Percentiles rank a stretch among this genome's conserved stretches.
These are phyloP conservation scores for Augiades crinisus DNA, from an alignment of 2,888 invertebrate genomes.

Conservation along the genomic window DNA sequence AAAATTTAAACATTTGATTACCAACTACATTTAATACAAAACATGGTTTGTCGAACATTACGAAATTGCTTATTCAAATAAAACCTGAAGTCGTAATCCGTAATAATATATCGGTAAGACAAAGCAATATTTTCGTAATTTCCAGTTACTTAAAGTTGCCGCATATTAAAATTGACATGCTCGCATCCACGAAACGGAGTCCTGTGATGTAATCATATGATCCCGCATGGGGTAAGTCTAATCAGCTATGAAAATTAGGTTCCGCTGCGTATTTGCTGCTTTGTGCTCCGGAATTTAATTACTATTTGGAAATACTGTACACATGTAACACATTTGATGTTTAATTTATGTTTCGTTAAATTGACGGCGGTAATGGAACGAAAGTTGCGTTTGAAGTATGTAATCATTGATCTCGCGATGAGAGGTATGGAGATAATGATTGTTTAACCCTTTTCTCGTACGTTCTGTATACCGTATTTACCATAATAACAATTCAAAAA, in stretches of 20 bases:
- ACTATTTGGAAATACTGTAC: conserved; percentile 73
- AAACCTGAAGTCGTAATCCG: too few species aligned
- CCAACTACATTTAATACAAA: too few species aligned
- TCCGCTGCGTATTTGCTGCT: conserved; percentile 73
- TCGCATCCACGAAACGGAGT: conserved; percentile 42
- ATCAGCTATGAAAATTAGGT: conserved; percentile 81
- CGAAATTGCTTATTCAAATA: too few species aligned
- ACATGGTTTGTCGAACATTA: too few species aligned
- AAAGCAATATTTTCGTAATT: too few species aligned
- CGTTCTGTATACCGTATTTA: too few species aligned
- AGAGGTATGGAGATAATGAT: not conserved
- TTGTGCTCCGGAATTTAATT: conserved; percentile 78
- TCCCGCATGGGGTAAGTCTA: conserved; percentile 74
- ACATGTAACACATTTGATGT: conserved; percentile 63
- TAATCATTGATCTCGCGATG: not conserved
- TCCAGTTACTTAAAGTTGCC: not conserved
- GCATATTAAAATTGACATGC: not conserved
- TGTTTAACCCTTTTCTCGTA: too few species aligned
- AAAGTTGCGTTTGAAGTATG: conserved; percentile 12
- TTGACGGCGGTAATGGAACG: conserved; percentile 23
- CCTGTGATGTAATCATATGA: conserved; percentile 56
- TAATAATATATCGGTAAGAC: too few species aligned
- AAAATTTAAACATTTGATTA: too few species aligned
- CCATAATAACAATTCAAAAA: too few species aligned
- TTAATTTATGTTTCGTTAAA: conserved; percentile 47